Evolutionary conservation across 2,113 vertebrate genomes (phyloP).

Genomic region (Paracanthobrama guichenoti): DNA sequence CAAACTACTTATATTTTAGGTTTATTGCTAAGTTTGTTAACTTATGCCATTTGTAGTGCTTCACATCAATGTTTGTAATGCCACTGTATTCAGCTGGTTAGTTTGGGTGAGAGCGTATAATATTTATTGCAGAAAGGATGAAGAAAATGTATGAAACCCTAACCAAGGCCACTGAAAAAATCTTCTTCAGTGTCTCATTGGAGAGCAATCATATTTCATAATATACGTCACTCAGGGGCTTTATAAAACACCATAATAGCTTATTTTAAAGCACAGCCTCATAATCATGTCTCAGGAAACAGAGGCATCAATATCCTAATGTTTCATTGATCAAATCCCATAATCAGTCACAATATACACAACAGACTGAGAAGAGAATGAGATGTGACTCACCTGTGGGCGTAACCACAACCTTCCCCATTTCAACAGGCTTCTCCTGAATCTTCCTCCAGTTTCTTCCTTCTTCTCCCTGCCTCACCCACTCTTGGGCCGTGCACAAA

Average conservation of each 20-base stretch:
- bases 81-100: too few relatives aligned
- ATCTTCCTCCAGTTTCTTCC: constrained; percentile 78
- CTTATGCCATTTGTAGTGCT: too few relatives aligned
- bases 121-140: neutral
- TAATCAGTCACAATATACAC: neutral
- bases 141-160: neutral
- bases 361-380: neutral
- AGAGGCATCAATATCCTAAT: neutral
- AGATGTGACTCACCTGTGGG: constrained; percentile 74
- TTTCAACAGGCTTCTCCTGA: constrained; percentile 78
- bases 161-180: neutral
- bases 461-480: constrained; percentile 74
- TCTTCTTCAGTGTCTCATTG: neutral
- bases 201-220: neutral
- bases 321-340: neutral
- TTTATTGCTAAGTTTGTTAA: neutral
- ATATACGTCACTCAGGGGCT: neutral
- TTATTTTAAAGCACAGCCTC: neutral
- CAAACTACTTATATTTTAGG: neutral
- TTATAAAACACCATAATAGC: neutral
- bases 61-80: too few relatives aligned
- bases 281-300: neutral
- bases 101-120: neutral
- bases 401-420: constrained; percentile 71
- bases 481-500: constrained; percentile 79